A percentile compares a stretch with the other conserved stretches of the same genome.
Evolutionary conservation across 1,140 invertebrate species (phyloP).

Genomic region (Chrysomallon squamiferum): DNA sequence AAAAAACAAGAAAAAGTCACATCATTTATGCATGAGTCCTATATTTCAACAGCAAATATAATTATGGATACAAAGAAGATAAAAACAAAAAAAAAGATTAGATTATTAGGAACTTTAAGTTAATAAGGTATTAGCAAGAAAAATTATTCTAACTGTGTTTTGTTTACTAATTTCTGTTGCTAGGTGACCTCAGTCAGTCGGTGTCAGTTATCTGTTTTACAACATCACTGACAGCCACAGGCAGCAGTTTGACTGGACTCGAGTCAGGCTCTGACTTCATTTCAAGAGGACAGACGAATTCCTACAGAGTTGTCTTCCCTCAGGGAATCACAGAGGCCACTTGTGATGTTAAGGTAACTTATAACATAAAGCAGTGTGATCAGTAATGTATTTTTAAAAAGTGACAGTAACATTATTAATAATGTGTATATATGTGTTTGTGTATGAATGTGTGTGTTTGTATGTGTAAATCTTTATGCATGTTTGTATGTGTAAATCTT

Average conservation of each 20-base stretch:
- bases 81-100: not conserved
- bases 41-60: not conserved
- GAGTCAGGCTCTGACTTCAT: constrained; percentile 48
- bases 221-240: constrained; percentile 48
- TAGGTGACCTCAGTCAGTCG: constrained; percentile 52
- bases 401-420: no score
- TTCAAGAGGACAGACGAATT: constrained; percentile 31
- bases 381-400: not conserved
- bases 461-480: no score
- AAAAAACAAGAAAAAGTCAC: not conserved
- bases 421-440: no score
- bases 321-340: constrained; percentile 46
- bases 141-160: not conserved
- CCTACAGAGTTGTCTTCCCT: constrained; percentile 51
- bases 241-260: constrained; percentile 44
- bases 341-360: constrained; percentile 59
- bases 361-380: not conserved
- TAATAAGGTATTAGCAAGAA: not conserved
- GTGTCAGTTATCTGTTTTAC: constrained; percentile 59
- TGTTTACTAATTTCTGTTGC: not conserved
- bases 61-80: no score
- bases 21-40: not conserved
- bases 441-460: no score
- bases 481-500: no score
- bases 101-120: not conserved